Percentiles rank a stretch among this genome's conserved stretches.
Conservation (phyloP, 2,888 invertebrate species). For the Lasioglossum lativentre region DNA sequence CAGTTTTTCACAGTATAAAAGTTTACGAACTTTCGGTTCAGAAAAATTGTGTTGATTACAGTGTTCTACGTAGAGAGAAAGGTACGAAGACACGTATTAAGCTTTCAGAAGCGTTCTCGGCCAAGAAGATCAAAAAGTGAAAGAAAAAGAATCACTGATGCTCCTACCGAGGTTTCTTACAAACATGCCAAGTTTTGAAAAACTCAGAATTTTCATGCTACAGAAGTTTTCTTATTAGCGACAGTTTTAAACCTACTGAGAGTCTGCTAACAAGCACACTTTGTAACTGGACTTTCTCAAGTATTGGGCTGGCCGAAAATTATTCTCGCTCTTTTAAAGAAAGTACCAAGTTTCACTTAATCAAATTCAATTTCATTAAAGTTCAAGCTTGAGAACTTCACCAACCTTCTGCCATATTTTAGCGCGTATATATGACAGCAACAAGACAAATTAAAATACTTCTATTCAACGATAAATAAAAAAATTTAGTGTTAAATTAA, state of each 20-base stretch:
- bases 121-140: not conserved
- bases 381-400: not conserved
- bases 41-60: not conserved
- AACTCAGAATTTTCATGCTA: not conserved
- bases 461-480: not conserved
- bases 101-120: not conserved
- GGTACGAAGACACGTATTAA: not conserved
- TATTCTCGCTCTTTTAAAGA: not conserved
- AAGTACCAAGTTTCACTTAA: not conserved
- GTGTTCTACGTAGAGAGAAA: not conserved
- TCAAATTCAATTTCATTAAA: constrained; percentile 4
- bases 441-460: not conserved
- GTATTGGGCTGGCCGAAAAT: not conserved
- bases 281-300: not conserved
- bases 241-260: not conserved
- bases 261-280: constrained; percentile 1
- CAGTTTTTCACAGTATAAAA: not conserved
- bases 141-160: not conserved
- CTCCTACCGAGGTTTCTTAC: not conserved
- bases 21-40: not conserved
- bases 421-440: not conserved
- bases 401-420: not conserved
- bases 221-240: constrained; percentile 2
- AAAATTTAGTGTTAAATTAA: no score
- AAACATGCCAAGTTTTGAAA: not conserved